Conservation (phyloP, 2,113 vertebrate genomes). For the Gopherus evgoodei region DNA sequence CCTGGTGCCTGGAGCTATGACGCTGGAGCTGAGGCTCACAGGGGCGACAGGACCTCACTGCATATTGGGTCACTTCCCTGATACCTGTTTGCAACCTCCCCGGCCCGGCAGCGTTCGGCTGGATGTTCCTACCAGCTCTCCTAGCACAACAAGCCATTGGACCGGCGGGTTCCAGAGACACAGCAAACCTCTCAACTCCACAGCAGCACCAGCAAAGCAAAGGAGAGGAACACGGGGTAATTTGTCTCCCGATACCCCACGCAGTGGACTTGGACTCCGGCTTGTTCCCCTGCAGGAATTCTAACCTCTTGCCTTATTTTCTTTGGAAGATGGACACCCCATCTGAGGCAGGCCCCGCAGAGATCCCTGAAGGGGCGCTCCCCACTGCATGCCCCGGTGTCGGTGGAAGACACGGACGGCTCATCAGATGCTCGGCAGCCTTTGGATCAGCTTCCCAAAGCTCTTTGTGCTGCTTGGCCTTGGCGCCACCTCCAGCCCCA, state of each 20-base stretch:
- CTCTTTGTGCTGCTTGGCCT: not conserved
- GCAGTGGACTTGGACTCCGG: not conserved
- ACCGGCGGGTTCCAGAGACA: not conserved
- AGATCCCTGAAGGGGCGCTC: not conserved
- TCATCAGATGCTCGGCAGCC: not conserved
- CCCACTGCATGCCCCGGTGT: not conserved
- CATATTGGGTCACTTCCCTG: not conserved
- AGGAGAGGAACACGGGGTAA: not conserved
- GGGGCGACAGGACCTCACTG: not conserved
- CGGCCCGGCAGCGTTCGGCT: too few species aligned
- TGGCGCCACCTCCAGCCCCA: not conserved
- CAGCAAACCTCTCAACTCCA: not conserved
- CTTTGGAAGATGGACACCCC: not conserved
- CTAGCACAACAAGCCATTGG: not conserved
- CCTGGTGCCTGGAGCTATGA: too few species aligned
- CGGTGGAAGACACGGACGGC: not conserved
- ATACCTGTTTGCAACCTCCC: too few species aligned
- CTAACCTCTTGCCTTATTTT: not conserved
- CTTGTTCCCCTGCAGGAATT: not conserved
- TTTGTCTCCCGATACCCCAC: not conserved
- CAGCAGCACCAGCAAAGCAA: not conserved
- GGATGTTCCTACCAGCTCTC: too few species aligned
- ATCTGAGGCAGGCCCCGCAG: not conserved
- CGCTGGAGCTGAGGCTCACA: not conserved
- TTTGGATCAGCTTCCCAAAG: not conserved